Conservation (phyloP, 2,888 invertebrate genomes). For the Philereme vetulata region DNA sequence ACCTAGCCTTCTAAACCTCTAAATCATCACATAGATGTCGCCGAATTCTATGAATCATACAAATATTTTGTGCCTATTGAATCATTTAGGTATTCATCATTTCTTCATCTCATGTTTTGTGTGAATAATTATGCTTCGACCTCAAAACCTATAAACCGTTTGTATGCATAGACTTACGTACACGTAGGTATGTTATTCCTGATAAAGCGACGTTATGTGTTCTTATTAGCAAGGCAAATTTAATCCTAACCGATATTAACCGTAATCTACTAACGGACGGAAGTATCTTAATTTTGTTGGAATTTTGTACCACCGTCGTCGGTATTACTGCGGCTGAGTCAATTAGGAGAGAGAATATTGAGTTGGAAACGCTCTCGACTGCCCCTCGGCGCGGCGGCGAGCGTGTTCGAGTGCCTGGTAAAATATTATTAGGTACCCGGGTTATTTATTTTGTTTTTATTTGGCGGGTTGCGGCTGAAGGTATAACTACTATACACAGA, state of each 20-base stretch:
- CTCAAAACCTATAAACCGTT: conserved; percentile 52
- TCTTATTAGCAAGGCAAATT: conserved; percentile 39
- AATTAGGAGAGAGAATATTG: conserved; percentile 32
- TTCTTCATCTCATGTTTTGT: too few species aligned
- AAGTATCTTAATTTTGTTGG: conserved; percentile 31
- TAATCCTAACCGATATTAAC: conserved; percentile 18
- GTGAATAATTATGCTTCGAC: conserved; percentile 42
- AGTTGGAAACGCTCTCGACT: conserved; percentile 30
- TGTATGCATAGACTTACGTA: conserved; percentile 38
- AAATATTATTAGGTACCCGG: conserved; percentile 63
- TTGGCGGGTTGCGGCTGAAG: conserved; percentile 68
- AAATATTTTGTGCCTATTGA: too few species aligned
- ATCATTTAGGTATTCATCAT: too few species aligned
- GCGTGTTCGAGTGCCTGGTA: conserved; percentile 56
- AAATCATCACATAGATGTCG: too few species aligned
- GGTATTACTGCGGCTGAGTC: conserved; percentile 13
- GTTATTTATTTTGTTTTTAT: conserved; percentile 76
- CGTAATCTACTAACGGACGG: conserved; percentile 21
- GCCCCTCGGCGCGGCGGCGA: conserved; percentile 34
- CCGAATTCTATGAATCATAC: too few species aligned
- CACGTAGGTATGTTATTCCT: conserved; percentile 40
- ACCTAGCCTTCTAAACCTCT: too few species aligned
- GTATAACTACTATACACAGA: conserved; percentile 39
- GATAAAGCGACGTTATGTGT: conserved; percentile 53
- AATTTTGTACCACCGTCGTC: conserved; percentile 28